A percentile compares a stretch with the other conserved stretches of the same genome.
phyloP scores from a whole-genome alignment of 2,888 invertebrate genomes.

The Tetranychus truncatus region DNA sequence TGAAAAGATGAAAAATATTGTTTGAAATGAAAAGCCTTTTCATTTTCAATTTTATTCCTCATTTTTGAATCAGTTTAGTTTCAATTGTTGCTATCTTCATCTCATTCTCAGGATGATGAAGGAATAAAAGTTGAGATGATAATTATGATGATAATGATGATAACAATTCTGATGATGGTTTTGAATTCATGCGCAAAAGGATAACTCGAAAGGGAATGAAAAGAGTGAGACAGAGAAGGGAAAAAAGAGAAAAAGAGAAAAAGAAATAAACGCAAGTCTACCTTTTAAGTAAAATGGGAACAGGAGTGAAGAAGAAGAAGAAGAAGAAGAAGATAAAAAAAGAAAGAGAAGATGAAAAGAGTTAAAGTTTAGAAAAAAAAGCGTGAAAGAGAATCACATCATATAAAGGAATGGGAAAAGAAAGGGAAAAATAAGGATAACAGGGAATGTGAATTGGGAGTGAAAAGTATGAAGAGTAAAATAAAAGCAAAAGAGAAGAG shows the following conservation, averaged over 20 bases:
- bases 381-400: no score
- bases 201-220: neutral
- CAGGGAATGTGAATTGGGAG: no score
- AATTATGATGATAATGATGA: neutral
- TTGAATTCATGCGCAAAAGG: neutral
- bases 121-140: no score
- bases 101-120: neutral
- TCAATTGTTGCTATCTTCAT: neutral
- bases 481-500: no score
- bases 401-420: no score
- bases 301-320: neutral
- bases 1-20: no score
- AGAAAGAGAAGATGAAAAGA: neutral
- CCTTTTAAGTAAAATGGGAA: neutral
- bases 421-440: no score
- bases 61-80: neutral
- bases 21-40: neutral
- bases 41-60: neutral
- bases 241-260: neutral
- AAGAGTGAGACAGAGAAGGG: neutral
- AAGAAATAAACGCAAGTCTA: neutral
- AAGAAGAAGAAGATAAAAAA: neutral
- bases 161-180: neutral
- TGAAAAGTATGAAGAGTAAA: no score
- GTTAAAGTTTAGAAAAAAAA: no score